Evolutionary conservation across 2,797 vertebrate species (phyloP), one percentile per base, ranked within the genome.

Genomic region (Gallirallus australis): DNA sequence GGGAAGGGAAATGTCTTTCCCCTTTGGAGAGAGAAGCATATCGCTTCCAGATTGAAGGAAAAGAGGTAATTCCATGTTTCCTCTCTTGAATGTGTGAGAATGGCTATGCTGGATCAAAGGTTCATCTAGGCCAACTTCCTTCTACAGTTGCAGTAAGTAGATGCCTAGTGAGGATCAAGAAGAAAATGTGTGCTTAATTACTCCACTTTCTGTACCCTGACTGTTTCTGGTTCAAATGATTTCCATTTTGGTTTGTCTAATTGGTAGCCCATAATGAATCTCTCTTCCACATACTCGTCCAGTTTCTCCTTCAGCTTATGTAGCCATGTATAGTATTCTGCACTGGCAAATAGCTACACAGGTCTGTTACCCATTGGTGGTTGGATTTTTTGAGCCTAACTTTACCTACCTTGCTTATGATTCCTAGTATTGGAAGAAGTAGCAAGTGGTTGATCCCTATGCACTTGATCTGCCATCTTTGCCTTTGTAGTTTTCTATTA

Each of bases 401-500:
- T 82, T 31, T 71, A 42, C 14, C 25, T 69, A 30, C 15, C 39
- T 73, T 63, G 37, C 21, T 42, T 53, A 1, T 77, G 33, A 66
- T 42, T 9, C 8, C 15, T 59, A 5, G 16, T 63, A 9, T 3
- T 72, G 61, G 50, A 78, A 78, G 56, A 89, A 56, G n/a, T 39
- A 73, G 45, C 5, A 33, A 69, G 71, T 60, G 68, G 31, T 61
- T 85, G 27, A 84, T 82, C 33, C 16, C 39, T 72, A 2, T 33
- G 37, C 4, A 11, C 27, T 53, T 37, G 52, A 19, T 47, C 66
- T 64, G 45, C 42, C 0, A 0, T 45, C 0, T 1, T 6, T 84
- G 60, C 47, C 50, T 78, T 60, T 39, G 61, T 89, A 50, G 66
- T 45, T 54, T 50, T 37, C 18, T 63, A 8, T 12, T 0, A 1